Evolutionary conservation across 2,888 invertebrate species (phyloP), one percentile per base, ranked within the genome.

Genomic region (Periphyllus acericola): DNA sequence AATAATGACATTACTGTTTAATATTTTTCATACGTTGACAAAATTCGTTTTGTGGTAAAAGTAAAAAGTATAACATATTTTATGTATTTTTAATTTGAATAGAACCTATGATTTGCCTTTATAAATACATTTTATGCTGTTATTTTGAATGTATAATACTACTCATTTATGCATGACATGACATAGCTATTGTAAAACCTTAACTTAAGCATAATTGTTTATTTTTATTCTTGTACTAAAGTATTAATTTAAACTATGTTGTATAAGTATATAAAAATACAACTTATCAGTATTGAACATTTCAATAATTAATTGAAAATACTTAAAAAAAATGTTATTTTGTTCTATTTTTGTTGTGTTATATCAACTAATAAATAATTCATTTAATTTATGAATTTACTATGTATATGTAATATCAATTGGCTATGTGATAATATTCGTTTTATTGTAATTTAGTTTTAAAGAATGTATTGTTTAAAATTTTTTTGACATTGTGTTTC

Each of bases 301-400:
- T 55, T 78, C 25, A 83, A 72, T 60, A 75, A 83, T 60, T 75
- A 75, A 75, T 75, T 25, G n/a, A 19, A 9, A 76, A 32, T 60
- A n/a, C 66, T 21, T 17, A 19, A 40, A 68, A 81, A 81, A n/a
- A 68, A 72, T 55, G 71, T 83, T 46, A 46, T 46, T 83, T 83
- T 83, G 60, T 75, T 84, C 76, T 66, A 46, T 76, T 66, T 83
- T 78, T 85, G 76, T 84, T 84, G 76, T 68, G n/a, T 85, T 78
- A 78, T 34, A 40, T 85, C 84, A 78, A 52, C 25, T 34, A 76
- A 46, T 83, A 52, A 78, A 78, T 68, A 68, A 29, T 46, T 76
- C 5, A 76, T 46, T 76, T 76, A 4, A 66, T 78, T 68, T 76
- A 46, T 76, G 60, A 32, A 78, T 68, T 68, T 68, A 85, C 66